These are phyloP conservation scores for Sturnus vulgaris DNA, from an alignment of 2,113 vertebrate genomes.

Conservation along the genomic window DNA sequence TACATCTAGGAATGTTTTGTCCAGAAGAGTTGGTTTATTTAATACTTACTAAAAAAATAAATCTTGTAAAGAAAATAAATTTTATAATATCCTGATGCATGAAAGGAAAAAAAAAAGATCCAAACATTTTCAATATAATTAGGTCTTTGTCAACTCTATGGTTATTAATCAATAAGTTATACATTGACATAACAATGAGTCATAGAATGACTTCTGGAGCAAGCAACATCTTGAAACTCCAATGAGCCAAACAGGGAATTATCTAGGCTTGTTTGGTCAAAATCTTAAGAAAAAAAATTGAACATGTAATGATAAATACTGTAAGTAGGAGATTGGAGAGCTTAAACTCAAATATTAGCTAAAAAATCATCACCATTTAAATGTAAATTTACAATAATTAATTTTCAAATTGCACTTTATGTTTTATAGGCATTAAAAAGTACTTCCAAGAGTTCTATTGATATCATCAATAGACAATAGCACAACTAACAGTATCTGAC, in stretches of 20 bases:
- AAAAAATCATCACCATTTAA: not conserved
- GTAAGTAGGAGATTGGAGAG: not conserved
- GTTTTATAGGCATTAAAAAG: not conserved
- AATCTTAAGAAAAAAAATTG: not conserved
- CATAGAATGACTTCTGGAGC: not conserved
- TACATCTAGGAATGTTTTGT: slow-evolving; percentile 12
- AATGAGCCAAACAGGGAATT: not conserved
- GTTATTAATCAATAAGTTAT: not conserved
- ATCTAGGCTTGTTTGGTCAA: not conserved
- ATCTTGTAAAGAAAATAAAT: not conserved
- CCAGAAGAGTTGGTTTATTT: slow-evolving; percentile 27
- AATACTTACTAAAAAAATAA: slow-evolving; percentile 37
- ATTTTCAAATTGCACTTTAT: not conserved
- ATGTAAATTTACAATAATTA: not conserved
- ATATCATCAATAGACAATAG: not conserved
- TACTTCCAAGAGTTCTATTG: not conserved
- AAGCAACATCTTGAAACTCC: not conserved
- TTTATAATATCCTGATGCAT: not conserved
- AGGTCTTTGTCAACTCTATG: not conserved
- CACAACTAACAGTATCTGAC: not conserved
- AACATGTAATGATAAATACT: not conserved
- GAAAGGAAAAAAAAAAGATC: not conserved
- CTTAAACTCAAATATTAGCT: not conserved
- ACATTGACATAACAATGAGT: not conserved
- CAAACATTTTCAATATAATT: not conserved